Base-by-base conservation (phyloP, 2,888 invertebrate species). In the Scaptomyza caliginosa region DNA sequence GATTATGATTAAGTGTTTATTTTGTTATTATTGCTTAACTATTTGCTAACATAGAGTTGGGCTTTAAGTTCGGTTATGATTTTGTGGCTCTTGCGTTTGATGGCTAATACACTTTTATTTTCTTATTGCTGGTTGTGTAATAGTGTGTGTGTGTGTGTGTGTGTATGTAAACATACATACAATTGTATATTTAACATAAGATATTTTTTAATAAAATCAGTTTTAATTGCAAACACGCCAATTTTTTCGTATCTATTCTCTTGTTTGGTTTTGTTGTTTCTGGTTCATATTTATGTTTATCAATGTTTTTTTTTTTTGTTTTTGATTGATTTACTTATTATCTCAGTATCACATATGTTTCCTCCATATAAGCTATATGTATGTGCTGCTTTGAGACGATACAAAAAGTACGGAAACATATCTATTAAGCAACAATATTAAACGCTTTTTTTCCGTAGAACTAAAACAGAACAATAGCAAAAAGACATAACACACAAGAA, bases 291-390 rank as follows among this genome's bases (percentile, higher is more conserved):
- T n/a, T n/a, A n/a, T n/a, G n/a, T n/a, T n/a, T n/a, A n/a, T n/a
- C n/a, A n/a, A n/a, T 19, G 19, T 11, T 52, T 39, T 52, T 50
- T 26, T 24, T 54, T 43, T 52, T 34, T 42, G 11, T 57, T 67
- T 70, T 64, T 49, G 60, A 76, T 88, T 65, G 77, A 77, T 80
- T 85, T 77, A 66, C 86, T 89, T 89, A 89, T 89, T 89, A 89
- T 89, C 89, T 89, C 89, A 88, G 74, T 89, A 89, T 89, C 89
- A 89, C 89, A 89, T 89, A 81, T 82, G 88, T 79, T 83, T 88
- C 86, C 85, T 67, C 55, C 55, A 54, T 63, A 60, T 70, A 62
- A 68, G 70, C 68, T 40, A 67, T 40, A 67, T 34, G 8, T 8
- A 49, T 60, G 60, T 64, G 66, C 59, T 64, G 66, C 62, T 62